Base-by-base conservation (phyloP, 2,113 vertebrate species). In the Mormyrus lacerda region DNA sequence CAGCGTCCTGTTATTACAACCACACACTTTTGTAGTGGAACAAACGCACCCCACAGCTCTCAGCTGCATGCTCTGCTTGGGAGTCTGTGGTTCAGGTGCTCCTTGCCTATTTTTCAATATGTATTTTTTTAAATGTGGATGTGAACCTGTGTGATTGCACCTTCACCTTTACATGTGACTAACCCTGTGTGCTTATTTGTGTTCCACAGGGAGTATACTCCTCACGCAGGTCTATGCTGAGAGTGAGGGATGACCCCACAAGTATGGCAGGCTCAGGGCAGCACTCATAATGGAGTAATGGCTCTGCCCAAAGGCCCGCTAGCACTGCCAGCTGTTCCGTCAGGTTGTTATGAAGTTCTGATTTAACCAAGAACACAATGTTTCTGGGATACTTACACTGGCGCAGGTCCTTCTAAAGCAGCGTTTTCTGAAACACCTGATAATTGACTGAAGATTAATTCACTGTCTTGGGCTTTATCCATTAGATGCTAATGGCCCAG, bases 371-470 rank as follows among this genome's bases (percentile, higher is more conserved):
- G 73, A 79, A 42, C 31, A 79, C 10, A 79, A 2, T 79, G 31
- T 79, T 35, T 79, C 35, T 17, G 17, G 73, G 73, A 79, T 42
- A 42, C 73, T 39, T 39, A 79, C 13, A 39, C 31, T 79, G 35
- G 73, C 35, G 42, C 73, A 42, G 73, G 73, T 17, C 3, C 47
- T 61, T 53, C 87, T 88, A 31, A 27, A 92, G 89, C 15, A 10
- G 19, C 17, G 3, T 42, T 79, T 19, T 42, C 73, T 79, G 35
- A 42, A 5, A 79, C 73, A 79, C 73, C 73, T 79, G 73, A 79
- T 79, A 79, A 42, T 79, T 79, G 73, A 19, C 13, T 79, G 35
- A 42, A 79, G 73, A 42, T 79, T 79, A 79, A 79, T 42, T 79
- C 31, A 79, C 73, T 42, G 35, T 79, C 73, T 79, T 42, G 31